Evolutionary conservation across 2,797 vertebrate genomes (phyloP).

Genomic region (Hydrophis major): DNA sequence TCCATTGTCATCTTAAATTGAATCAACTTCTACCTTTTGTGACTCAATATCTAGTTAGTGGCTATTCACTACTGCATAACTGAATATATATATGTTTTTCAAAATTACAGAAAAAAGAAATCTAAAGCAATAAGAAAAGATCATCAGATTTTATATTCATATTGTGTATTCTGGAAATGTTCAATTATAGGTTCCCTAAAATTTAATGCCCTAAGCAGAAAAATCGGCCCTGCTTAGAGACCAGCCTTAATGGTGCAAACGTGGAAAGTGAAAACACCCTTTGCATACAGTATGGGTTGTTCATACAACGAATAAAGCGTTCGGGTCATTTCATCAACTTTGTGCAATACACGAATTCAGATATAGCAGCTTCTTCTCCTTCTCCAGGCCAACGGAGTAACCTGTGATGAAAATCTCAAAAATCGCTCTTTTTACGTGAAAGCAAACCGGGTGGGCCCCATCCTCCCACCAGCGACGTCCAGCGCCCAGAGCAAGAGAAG

Average conservation of each 20-base stretch:
- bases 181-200: background rate
- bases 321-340: background rate
- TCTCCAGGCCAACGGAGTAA: background rate
- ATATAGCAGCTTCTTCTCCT: background rate
- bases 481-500: background rate
- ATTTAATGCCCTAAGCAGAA: background rate
- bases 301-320: background rate
- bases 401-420: background rate
- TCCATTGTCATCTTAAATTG: background rate
- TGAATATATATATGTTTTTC: background rate
- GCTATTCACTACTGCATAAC: background rate
- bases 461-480: background rate
- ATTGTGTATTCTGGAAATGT: background rate
- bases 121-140: background rate
- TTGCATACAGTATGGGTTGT: background rate
- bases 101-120: background rate
- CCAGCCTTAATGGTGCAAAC: background rate
- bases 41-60: background rate
- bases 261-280: background rate
- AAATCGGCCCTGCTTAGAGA: background rate
- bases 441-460: background rate
- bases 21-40: background rate
- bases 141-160: background rate
- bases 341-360: background rate
- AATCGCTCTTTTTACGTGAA: background rate